phyloP scores from a whole-genome alignment of 2,888 invertebrate species.

The Eristalinus sepulchralis region DNA sequence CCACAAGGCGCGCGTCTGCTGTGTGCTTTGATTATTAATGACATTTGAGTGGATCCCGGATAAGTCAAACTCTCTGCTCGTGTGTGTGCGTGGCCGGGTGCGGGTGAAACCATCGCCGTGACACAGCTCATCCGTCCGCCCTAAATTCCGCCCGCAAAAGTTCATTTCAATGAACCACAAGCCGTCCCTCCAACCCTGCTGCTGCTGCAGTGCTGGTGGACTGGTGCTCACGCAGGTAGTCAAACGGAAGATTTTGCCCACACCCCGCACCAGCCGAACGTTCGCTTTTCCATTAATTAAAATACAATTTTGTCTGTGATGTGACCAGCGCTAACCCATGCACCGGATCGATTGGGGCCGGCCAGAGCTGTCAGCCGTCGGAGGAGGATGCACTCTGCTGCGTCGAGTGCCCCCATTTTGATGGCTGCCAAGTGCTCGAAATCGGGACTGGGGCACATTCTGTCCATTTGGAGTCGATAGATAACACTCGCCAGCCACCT shows the following conservation, averaged over 20 bases:
- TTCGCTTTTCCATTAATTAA: slow-evolving; percentile 37
- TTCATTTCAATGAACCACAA: neutral
- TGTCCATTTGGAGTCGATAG: neutral
- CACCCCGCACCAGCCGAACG: neutral
- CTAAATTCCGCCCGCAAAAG: neutral
- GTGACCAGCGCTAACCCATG: slow-evolving; percentile 21
- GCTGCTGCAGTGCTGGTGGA: neutral
- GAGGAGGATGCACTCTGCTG: neutral
- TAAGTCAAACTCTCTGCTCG: neutral
- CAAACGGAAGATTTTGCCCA: neutral
- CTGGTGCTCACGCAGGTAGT: neutral
- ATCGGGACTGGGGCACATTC: neutral
- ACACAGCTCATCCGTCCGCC: neutral
- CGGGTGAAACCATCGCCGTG: neutral
- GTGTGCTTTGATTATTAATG: neutral
- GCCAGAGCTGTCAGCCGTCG: neutral
- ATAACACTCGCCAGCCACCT: neutral
- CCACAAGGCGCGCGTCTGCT: neutral
- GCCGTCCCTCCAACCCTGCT: neutral
- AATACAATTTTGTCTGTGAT: slow-evolving; percentile 23
- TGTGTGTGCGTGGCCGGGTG: neutral
- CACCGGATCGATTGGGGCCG: slow-evolving; percentile 19
- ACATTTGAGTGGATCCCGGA: neutral
- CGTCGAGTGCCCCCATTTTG: neutral
- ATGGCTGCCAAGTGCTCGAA: neutral